Evolutionary conservation across 1,140 invertebrate genomes (phyloP), one percentile per base, ranked within the genome.

Genomic region (Bombus superbus): DNA sequence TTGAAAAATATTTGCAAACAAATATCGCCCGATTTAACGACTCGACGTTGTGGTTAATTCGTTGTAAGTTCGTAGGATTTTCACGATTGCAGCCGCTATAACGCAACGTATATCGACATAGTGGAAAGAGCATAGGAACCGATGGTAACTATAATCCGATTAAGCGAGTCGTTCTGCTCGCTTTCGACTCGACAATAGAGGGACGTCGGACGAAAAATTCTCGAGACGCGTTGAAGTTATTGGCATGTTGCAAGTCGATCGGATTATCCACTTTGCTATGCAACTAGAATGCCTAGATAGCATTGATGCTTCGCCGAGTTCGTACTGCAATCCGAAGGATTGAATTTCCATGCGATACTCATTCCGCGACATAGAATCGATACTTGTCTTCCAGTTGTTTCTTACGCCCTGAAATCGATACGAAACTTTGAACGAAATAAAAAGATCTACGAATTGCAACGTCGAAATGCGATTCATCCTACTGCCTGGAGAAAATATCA

Each of bases 341-440:
- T 80, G 68, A 72, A 79, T 85, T 85, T 85, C 83, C 53, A 72
- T 32, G 57, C 11, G 76, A 85, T 73, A 85, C 68, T 47, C 68
- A 18, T 80, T 85, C 68, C 83, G 40, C 77, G 83, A 84, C 71
- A 80, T 72, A 47, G 9, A 72, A 84, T 84, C 76, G 76, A 83
- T 62, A 80, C 82, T 53, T 76, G 62, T 77, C 64, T 47, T 71
- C 25, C 76, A 62, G 83, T 80, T 72, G 64, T 72, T 84, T 84
- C 83, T 68, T 84, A 35, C 47, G 25, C 68, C 32, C n/a, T 79
- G 76, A 84, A 84, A 84, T 32, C 28, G 83, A 84, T 84, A 79
- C 40, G 64, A 71, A 84, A 83, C 47, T 68, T 78, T 42, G 38
- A 47, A 11, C 13, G 13, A 42, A 47, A 62, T n/a, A 47, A 44